phyloP scores from a whole-genome alignment of 1,140 invertebrate genomes.

The Drosophila persimilis region DNA sequence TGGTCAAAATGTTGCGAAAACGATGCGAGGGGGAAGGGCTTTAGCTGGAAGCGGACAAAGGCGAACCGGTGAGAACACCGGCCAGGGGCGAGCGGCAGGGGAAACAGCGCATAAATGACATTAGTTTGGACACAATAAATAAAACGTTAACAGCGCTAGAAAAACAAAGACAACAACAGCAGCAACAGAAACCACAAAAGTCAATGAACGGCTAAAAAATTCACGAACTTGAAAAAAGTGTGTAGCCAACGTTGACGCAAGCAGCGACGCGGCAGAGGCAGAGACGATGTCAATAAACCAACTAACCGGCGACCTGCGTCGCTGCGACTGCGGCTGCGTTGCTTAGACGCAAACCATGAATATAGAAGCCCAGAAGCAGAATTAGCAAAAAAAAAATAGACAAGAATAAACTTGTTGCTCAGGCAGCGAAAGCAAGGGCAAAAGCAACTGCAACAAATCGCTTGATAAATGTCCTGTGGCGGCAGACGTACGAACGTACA shows the following conservation, averaged over 20 bases:
- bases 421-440: conserved; percentile 2
- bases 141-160: conserved; percentile 60
- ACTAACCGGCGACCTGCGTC: conserved; percentile 67
- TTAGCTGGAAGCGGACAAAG: conserved; percentile 28
- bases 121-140: conserved; percentile 67
- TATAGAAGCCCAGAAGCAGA: conserved; percentile 33
- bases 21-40: conserved; percentile 22
- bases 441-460: conserved; percentile 17
- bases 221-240: conserved; percentile 76
- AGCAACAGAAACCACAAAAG: conserved; percentile 40
- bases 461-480: conserved; percentile 40
- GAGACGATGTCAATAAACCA: conserved; percentile 76
- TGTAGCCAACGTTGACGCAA: conserved; percentile 27
- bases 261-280: conserved; percentile 29
- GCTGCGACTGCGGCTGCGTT: no score
- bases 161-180: conserved; percentile 9
- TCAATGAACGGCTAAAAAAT: conserved; percentile 81
- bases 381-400: conserved; percentile 16
- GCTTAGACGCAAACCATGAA: conserved; percentile 52
- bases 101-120: conserved; percentile 58
- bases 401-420: conserved; percentile 47
- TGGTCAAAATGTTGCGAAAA: conserved; percentile 44
- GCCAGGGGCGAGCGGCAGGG: conserved; percentile 17
- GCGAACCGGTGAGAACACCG: conserved; percentile 19
- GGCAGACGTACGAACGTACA: neutral